phyloP scores from a whole-genome alignment of 2,888 invertebrate genomes.

The Drosophila acutilabella region DNA sequence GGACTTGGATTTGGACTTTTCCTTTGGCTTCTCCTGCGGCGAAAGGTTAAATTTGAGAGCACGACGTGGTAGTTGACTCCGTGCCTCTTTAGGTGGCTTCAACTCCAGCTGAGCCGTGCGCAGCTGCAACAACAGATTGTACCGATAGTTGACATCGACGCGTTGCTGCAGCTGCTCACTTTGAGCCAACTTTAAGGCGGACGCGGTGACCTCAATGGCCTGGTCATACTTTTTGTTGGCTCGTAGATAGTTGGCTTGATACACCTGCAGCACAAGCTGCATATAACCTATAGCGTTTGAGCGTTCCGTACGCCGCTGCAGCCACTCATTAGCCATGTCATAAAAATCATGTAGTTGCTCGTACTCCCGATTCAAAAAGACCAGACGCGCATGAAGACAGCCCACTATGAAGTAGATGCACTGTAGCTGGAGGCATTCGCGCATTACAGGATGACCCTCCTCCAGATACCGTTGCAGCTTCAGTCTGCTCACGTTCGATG shows the following conservation, averaged over 20 bases:
- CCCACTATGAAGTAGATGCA: conserved; percentile 78
- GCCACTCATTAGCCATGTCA: conserved; percentile 63
- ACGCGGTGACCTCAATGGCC: conserved; percentile 59
- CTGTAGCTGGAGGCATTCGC: conserved; percentile 61
- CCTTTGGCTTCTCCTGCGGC: conserved; percentile 47
- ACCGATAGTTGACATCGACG: conserved; percentile 66
- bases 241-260: conserved; percentile 79
- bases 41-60: conserved; percentile 68
- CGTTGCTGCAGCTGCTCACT: conserved; percentile 17
- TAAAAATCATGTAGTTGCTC: conserved; percentile 76
- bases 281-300: conserved; percentile 42
- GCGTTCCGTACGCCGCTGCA: conserved; percentile 36
- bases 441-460: conserved; percentile 28
- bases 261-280: conserved; percentile 64
- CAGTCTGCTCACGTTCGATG: not conserved
- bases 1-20: not conserved
- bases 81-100: conserved; percentile 11
- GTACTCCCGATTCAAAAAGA: conserved; percentile 74
- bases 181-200: conserved; percentile 39
- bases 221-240: conserved; percentile 54
- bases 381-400: conserved; percentile 78
- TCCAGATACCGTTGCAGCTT: conserved; percentile 64
- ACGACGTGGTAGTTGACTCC: conserved; percentile 40
- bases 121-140: conserved; percentile 73
- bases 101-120: conserved; percentile 54